A percentile compares a stretch with the other conserved stretches of the same genome.
These are phyloP conservation scores for Falco peregrinus DNA, from an alignment of 2,797 vertebrate genomes.

Conservation along the genomic window DNA sequence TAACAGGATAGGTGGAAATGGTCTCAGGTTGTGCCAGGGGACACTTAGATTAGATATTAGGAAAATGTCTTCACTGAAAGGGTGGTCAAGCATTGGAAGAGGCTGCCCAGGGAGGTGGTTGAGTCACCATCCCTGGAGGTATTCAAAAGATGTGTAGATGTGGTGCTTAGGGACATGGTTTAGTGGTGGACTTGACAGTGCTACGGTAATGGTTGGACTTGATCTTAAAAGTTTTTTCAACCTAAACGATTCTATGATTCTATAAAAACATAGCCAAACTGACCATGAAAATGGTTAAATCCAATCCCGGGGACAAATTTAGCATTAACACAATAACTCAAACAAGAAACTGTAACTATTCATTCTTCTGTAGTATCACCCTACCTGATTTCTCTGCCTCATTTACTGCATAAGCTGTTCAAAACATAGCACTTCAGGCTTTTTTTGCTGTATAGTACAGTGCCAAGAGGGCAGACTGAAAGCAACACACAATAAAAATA, in stretches of 20 bases:
- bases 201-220: neutral
- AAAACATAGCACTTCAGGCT: neutral
- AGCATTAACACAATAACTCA: neutral
- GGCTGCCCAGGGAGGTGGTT: neutral
- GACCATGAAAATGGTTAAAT: neutral
- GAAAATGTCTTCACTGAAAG: neutral
- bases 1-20: neutral
- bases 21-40: neutral
- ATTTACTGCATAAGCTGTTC: constrained; percentile 12
- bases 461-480: neutral
- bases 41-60: neutral
- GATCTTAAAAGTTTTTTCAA: neutral
- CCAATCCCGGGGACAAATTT: neutral
- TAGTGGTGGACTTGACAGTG: neutral
- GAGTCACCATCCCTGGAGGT: neutral
- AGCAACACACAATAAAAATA: neutral
- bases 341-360: neutral
- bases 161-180: neutral
- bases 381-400: constrained; percentile 34
- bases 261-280: neutral
- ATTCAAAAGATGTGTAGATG: neutral
- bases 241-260: neutral
- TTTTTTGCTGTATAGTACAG: neutral
- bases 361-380: neutral
- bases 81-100: neutral